Evolutionary conservation across 2,888 invertebrate species (phyloP), one percentile per base, ranked within the genome.

Genomic region (Callinectes sapidus): DNA sequence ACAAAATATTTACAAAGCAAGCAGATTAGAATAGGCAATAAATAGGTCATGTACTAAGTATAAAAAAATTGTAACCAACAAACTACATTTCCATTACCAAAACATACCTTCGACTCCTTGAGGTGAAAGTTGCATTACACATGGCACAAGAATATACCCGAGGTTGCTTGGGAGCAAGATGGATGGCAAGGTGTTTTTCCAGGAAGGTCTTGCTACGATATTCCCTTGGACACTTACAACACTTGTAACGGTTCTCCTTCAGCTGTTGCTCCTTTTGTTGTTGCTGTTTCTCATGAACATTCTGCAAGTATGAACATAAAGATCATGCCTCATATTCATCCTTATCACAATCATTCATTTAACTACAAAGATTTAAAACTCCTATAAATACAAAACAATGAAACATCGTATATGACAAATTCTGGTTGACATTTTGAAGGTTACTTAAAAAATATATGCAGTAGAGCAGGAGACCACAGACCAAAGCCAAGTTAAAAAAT

Each of bases 171-270:
- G 92, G 90, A 39, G 90, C 10, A n/a, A 90, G 28, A n/a, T 92
- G 92, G 13, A 87, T 85, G 32, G 54, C 55, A 8, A 93, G 61
- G 23, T 93, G 93, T 23, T 71, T 85, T 39, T 91, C 88, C 35
- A 93, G 86, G 10, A 87, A 90, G 18, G 86, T 35, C 87, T 91
- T 91, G 32, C 42, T 28, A 6, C 91, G 71, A 55, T 91, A 93
- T 61, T 90, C 89, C 18, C 91, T 18, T 10, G 90, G 91, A 71
- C 93, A 93, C 35, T 87, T 86, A 5, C 35, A 71, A 28, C 93
- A 93, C 48, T 81, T 77, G 42, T 89, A 88, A 32, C n/a, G 81
- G 0, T 71, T 5, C 71, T n/a, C 71, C 8, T 71, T 71, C 0
- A 10, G 71, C 10, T 35, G 16, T n/a, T n/a, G 81, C 39, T 87